Base-by-base conservation (phyloP, 2,888 invertebrate genomes). In the Uloborus plumipes region DNA sequence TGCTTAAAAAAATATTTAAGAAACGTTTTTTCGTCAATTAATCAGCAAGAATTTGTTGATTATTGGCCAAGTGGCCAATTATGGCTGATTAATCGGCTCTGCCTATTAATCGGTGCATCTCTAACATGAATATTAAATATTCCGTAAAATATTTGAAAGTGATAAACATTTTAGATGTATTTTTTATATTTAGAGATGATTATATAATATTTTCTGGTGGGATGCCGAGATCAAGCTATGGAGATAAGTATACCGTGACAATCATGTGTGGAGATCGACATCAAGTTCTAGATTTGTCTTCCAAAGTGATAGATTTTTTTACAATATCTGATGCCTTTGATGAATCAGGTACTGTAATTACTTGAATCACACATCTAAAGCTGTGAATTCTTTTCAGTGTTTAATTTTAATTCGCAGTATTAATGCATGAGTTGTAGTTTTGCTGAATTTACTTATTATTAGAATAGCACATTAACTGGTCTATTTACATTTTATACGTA, bases 231-330 rank as follows among this genome's bases (percentile, higher is more conserved):
- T 94, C 97, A 0, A 94, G 94, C 74, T 97, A 95, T 89, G 95
- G 96, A 4, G 98, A 99, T 89, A 94, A 95, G 87, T 94, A 95
- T 90, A 96, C 97, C 0, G 95, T 99, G 61, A 95, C 97, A 13
- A 94, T 95, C 0, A 91, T 92, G 87, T 92, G 93, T 88, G 92
- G 74, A 50, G 92, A 93, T 59, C 93, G 93, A 87, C 95, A 95
- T 88, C 94, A 96, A 1, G 95, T 95, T 7, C 95, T 99, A 87
- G 98, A 99, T 89, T 96, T 99, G 89, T 97, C 98, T 2, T 98
- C 98, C 73, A 94, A 95, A 90, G 94, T 97, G 85, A 92, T 95
- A 88, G 93, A 93, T 87, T 93, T 93, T 87, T 90, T 91, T 84
- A 87, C 83, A 50, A 77, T 83, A 53, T 83, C 83, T 64, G 83